A percentile compares a stretch with the other conserved stretches of the same genome.
Conservation (phyloP, 2,113 vertebrate genomes). For the Poicephalus gulielmi region DNA sequence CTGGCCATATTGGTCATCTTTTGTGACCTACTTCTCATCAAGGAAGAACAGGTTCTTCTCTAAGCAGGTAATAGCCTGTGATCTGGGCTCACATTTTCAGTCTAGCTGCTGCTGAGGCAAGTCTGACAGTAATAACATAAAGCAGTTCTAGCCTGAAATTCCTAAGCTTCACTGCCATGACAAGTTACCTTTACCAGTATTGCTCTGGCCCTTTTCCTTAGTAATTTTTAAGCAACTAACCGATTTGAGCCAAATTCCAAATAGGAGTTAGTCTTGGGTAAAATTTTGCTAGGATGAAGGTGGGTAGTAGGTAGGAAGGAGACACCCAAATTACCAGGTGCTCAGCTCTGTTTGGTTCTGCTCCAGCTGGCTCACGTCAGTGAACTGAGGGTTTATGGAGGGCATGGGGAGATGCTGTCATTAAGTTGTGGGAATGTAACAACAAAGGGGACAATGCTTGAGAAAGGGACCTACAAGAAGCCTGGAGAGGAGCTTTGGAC, state of each 20-base stretch:
- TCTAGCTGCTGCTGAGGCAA: not conserved
- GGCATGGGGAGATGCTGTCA: not conserved
- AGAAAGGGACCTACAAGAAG: not conserved
- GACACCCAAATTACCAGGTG: too few species aligned
- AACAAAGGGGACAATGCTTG: not conserved
- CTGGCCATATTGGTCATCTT: not conserved
- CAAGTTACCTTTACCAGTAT: not conserved
- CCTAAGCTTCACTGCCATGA: not conserved
- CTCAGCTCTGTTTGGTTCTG: not conserved
- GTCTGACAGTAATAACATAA: not conserved
- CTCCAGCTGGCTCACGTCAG: not conserved
- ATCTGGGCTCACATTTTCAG: fast-evolving
- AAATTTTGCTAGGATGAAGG: not conserved
- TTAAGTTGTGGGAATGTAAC: too few species aligned
- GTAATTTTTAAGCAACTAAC: not conserved
- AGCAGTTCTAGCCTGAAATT: not conserved
- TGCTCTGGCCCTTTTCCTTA: not conserved
- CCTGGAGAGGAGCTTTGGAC: not conserved
- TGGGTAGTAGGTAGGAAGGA: not conserved
- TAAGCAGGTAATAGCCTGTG: not conserved
- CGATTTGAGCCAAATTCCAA: not conserved
- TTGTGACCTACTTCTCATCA: not conserved
- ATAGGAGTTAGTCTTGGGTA: not conserved
- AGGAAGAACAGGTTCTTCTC: not conserved
- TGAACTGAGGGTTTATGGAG: not conserved